phyloP scores from a whole-genome alignment of 53 echinoderm and acorn worm genomes.

The Paracentrotus lividus region DNA sequence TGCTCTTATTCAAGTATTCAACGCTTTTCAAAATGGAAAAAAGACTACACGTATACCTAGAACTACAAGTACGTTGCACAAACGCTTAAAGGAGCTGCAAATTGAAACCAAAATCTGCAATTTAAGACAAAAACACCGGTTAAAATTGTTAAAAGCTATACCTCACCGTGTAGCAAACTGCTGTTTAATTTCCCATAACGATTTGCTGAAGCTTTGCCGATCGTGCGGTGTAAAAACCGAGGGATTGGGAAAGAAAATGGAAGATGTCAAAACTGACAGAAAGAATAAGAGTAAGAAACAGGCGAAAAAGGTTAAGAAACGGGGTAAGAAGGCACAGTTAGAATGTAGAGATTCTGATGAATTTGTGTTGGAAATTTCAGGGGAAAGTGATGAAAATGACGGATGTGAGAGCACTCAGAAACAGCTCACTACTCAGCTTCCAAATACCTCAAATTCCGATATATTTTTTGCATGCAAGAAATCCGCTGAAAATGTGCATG shows the following conservation, averaged over 20 bases:
- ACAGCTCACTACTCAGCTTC: background rate
- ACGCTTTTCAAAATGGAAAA: slow-evolving; percentile 25
- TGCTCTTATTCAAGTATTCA: slow-evolving; percentile 26
- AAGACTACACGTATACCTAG: background rate
- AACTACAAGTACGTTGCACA: slow-evolving; percentile 45
- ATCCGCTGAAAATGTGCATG: background rate
- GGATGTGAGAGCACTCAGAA: background rate
- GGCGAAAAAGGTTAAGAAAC: background rate
- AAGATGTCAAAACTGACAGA: background rate
- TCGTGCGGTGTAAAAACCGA: slow-evolving; percentile 24
- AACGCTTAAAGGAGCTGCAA: slow-evolving; percentile 11
- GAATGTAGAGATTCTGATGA: background rate
- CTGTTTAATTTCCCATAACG: slow-evolving; percentile 41
- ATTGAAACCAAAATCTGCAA: slow-evolving; percentile 38
- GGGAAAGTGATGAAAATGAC: too few relatives aligned
- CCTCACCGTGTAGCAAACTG: slow-evolving; percentile 42
- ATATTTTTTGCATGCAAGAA: background rate
- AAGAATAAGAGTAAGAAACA: background rate
- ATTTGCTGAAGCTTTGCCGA: slow-evolving; percentile 44
- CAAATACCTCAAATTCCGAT: slow-evolving; percentile 33
- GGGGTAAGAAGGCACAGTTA: background rate
- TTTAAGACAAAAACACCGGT: slow-evolving; percentile 24
- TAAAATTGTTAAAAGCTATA: slow-evolving; percentile 49
- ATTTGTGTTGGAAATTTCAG: background rate
- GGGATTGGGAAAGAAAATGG: background rate